Conservation (phyloP, 2,797 vertebrate species). For the Cynopterus sphinx region DNA sequence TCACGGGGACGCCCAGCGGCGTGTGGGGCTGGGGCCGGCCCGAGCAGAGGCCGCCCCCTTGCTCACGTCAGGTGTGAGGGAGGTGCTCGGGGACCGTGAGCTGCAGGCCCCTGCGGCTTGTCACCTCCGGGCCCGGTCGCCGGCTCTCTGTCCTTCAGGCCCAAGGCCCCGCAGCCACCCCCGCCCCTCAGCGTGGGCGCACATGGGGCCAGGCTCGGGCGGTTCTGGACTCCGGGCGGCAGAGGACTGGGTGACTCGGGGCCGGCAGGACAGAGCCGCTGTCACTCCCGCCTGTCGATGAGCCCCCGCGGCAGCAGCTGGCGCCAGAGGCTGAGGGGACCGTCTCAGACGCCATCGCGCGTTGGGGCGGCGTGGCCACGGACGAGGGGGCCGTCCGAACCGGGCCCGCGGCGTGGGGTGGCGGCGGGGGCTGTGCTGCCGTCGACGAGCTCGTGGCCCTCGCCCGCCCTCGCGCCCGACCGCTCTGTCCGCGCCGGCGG, state of each 20-base stretch:
- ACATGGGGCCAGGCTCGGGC: background rate
- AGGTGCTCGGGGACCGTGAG: background rate
- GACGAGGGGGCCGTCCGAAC: too few species aligned
- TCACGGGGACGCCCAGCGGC: fast-evolving
- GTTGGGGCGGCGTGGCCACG: too few species aligned
- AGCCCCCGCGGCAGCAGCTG: conserved; percentile 63
- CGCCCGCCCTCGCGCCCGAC: conserved; percentile 79
- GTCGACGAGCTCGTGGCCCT: conserved; percentile 61
- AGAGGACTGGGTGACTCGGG: conserved; percentile 49
- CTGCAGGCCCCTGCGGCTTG: too few species aligned
- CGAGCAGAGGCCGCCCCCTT: background rate
- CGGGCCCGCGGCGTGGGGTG: conserved; percentile 34
- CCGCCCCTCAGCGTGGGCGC: background rate
- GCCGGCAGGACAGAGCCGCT: conserved; percentile 55
- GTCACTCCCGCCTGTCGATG: conserved; percentile 70
- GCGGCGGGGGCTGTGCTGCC: conserved; percentile 56
- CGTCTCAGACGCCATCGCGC: conserved; percentile 12
- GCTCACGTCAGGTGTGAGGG: background rate
- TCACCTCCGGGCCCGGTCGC: background rate
- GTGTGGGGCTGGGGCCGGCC: fast-evolving
- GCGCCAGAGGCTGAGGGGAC: conserved; percentile 66
- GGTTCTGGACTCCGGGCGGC: background rate
- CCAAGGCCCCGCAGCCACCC: background rate
- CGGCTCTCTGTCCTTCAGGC: background rate
- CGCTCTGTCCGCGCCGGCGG: too few species aligned